Conservation (phyloP, 2,888 invertebrate species). For the Beris chalybata region DNA sequence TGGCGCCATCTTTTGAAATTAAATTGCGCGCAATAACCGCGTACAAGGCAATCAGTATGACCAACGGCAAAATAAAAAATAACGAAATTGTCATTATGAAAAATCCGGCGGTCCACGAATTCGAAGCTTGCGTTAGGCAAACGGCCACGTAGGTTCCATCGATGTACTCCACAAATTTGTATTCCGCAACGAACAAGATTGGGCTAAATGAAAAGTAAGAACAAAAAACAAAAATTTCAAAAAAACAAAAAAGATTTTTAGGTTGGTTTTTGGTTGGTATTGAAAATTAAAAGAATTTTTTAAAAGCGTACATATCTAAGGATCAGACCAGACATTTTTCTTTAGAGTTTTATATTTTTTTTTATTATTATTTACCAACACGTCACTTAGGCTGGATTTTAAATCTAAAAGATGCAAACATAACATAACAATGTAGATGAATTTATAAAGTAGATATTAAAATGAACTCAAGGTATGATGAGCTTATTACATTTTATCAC, state of each 20-base stretch:
- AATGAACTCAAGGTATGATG: too few species aligned
- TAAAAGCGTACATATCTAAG: background rate
- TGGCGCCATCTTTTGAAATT: constrained; percentile 67
- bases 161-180: constrained; percentile 66
- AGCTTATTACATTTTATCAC: too few species aligned
- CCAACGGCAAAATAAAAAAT: constrained; percentile 79
- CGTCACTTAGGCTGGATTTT: too few species aligned
- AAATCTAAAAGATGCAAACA: too few species aligned
- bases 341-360: too few species aligned
- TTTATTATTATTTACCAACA: too few species aligned
- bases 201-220: constrained; percentile 68
- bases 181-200: constrained; percentile 75
- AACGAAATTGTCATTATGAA: constrained; percentile 76
- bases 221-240: background rate
- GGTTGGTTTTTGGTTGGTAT: too few species aligned
- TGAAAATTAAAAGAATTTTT: background rate
- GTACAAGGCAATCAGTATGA: constrained; percentile 79
- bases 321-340: too few species aligned
- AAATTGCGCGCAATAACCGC: constrained; percentile 81
- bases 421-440: too few species aligned
- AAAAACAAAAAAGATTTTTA: too few species aligned
- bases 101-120: constrained; percentile 75
- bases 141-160: constrained; percentile 73
- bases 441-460: too few species aligned
- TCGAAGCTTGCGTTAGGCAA: constrained; percentile 78